phyloP scores from a whole-genome alignment of 2,113 vertebrate genomes.

The Carollia perspicillata region DNA sequence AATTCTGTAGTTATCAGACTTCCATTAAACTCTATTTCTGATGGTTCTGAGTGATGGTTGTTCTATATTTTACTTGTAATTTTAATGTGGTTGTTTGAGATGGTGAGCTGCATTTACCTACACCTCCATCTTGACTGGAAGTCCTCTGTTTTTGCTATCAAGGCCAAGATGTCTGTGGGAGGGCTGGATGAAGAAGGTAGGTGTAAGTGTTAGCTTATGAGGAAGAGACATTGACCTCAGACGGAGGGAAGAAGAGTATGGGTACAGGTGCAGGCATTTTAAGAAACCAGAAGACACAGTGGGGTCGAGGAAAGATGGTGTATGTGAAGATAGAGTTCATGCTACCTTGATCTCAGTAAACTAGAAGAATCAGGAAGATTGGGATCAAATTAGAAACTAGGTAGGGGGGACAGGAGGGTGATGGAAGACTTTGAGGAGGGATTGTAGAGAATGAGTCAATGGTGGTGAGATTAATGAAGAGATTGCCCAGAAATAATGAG shows the following conservation, averaged over 20 bases:
- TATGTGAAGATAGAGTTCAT: background rate
- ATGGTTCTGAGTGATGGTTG: too few species aligned
- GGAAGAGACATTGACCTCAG: background rate
- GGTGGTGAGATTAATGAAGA: background rate
- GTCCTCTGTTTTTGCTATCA: background rate
- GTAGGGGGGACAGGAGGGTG: too few species aligned
- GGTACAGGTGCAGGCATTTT: background rate
- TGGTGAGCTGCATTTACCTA: too few species aligned
- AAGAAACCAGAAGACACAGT: background rate
- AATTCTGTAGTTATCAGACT: too few species aligned
- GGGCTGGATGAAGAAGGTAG: background rate
- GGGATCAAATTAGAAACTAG: background rate
- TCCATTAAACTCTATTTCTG: too few species aligned
- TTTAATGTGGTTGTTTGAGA: too few species aligned
- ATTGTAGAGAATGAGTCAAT: background rate
- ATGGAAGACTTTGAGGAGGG: background rate
- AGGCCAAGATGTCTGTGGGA: background rate
- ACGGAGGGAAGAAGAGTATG: background rate
- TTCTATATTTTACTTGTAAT: too few species aligned
- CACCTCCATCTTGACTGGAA: too few species aligned
- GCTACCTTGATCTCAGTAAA: background rate
- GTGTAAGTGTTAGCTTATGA: background rate
- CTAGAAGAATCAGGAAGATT: background rate
- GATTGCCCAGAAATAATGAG: background rate
- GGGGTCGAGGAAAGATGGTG: background rate